Conservation (phyloP, 2,888 invertebrate genomes). For the Pristionchus entomophagus region DNA sequence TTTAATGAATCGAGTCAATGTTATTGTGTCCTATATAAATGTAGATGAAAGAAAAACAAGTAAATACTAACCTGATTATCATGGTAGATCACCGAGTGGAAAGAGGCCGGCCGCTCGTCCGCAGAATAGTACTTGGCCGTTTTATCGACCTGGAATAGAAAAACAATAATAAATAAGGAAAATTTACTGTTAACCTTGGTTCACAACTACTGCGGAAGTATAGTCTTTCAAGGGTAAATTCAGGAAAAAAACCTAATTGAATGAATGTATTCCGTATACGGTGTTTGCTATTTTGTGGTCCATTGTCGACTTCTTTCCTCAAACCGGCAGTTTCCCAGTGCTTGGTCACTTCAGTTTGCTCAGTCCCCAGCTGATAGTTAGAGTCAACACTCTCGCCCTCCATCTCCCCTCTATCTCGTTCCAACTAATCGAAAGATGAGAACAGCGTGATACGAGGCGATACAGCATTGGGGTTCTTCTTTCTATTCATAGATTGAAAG, state of each 20-base stretch:
- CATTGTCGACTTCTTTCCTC: too few species aligned
- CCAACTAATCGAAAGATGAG: neutral
- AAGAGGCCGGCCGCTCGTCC: slow-evolving; percentile 66
- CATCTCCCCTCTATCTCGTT: neutral
- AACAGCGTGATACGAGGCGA: slow-evolving; percentile 2
- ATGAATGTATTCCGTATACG: too few species aligned
- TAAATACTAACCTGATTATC: slow-evolving; percentile 62
- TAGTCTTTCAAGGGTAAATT: too few species aligned
- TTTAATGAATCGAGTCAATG: too few species aligned
- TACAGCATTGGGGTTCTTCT: neutral
- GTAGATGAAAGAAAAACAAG: too few species aligned
- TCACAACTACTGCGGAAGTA: too few species aligned
- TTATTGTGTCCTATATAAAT: neutral
- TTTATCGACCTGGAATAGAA: slow-evolving; percentile 56
- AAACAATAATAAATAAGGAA: neutral
- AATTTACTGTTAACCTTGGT: neutral
- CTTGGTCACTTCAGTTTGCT: slow-evolving; percentile 24
- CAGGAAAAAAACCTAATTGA: too few species aligned
- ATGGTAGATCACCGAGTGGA: slow-evolving; percentile 75
- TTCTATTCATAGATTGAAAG: neutral
- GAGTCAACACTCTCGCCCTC: slow-evolving; percentile 6
- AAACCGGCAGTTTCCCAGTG: too few species aligned
- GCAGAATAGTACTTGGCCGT: slow-evolving; percentile 88
- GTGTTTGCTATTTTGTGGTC: too few species aligned
- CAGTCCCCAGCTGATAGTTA: slow-evolving; percentile 29